Evolutionary conservation across 2,888 invertebrate genomes (phyloP), one percentile per base, ranked within the genome.

Genomic region (Heteromurus nitidus): DNA sequence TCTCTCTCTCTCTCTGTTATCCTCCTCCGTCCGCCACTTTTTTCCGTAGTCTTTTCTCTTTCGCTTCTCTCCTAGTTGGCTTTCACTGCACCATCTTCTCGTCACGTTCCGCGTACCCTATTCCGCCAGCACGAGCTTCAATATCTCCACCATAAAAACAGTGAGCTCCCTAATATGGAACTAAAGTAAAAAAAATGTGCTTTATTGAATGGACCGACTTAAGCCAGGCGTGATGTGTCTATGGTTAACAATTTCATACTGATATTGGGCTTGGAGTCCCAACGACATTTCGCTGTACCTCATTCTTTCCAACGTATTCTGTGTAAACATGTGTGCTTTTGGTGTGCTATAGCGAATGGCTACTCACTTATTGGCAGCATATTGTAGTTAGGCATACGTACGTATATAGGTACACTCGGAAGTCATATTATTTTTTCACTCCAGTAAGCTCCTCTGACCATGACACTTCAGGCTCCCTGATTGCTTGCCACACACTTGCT

Each of bases 391-490:
- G n/a, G n/a, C n/a, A n/a, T n/a, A n/a, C n/a, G n/a, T n/a, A n/a
- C n/a, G n/a, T n/a, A n/a, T n/a, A n/a, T 36, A 36, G 36, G 36
- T 5, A 9, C 5, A 9, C 20, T 50, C 20, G 9, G n/a, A 20
- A 9, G 20, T 18, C 9, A 9, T 50, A 2, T 20, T 50, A 20
- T 20, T 50, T 50, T n/a, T 50, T 36, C 13, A 20, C 62, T 64
- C 77, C 77, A 77, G 70, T 77, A 70, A 69, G 62, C 77, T 44
- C 36, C 50, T 77, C n/a, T n/a, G 70, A 64, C 77, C 69, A 64
- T 77, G 70, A 70, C 60, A 36, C 77, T 70, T 77, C 60, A 50
- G 70, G 70, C 69, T 77, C 28, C 53, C 64, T 70, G 77, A 70
- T 77, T 77, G 70, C 70, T 22, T 77, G 16, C 60, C 31, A 44